Conservation (phyloP, 2,888 invertebrate species). For the Ormyrus pomaceus region DNA sequence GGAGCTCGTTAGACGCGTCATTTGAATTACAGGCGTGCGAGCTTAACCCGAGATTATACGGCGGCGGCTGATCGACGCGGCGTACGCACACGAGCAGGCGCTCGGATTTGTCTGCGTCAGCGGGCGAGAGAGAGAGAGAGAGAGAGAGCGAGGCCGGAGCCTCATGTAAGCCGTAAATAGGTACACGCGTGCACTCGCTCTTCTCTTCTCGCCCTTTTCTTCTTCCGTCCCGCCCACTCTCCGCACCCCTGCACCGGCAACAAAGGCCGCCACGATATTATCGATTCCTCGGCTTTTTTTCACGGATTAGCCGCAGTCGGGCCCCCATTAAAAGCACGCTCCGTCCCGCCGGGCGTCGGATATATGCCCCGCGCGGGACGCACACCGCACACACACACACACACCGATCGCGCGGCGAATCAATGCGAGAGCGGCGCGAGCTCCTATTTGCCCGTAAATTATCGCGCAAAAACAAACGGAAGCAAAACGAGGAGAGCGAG, state of each 20-base stretch:
- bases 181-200: slow-evolving; percentile 24
- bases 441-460: not conserved
- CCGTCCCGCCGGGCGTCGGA: no score
- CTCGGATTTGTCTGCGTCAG: slow-evolving; percentile 35
- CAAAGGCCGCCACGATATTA: slow-evolving; percentile 18
- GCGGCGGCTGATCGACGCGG: slow-evolving; percentile 17
- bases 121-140: not conserved
- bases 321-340: no score
- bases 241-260: not conserved
- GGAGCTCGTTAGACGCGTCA: slow-evolving; percentile 43
- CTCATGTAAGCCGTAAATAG: slow-evolving; percentile 46
- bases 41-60: not conserved
- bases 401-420: no score
- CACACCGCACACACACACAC: no score
- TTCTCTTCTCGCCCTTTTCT: slow-evolving; percentile 4
- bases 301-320: not conserved
- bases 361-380: no score
- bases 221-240: not conserved
- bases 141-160: no score
- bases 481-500: no score
- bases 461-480: no score
- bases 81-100: slow-evolving; percentile 9
- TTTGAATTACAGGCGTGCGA: slow-evolving; percentile 30
- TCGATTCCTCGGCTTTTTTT: slow-evolving; percentile 41
- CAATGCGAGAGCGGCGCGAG: not conserved